Evolutionary conservation across 2,797 vertebrate species (phyloP).

Genomic region (Pseudocheirus occidentalis): DNA sequence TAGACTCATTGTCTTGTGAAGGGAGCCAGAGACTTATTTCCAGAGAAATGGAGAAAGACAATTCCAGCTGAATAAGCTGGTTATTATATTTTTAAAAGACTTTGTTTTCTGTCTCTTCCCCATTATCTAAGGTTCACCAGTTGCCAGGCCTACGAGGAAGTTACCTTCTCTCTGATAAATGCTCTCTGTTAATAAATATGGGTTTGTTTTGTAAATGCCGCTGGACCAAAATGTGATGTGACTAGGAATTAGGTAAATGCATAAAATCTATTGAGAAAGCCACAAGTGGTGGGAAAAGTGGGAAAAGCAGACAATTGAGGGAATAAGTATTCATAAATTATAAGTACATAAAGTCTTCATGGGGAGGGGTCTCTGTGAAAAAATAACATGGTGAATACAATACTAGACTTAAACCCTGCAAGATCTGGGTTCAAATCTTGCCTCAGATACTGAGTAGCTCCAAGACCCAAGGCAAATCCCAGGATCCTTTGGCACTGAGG

Average conservation of each 20-base stretch:
- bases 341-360: neutral
- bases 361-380: neutral
- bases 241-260: constrained; percentile 15
- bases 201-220: neutral
- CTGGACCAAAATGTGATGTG: neutral
- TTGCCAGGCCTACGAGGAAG: neutral
- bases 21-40: neutral
- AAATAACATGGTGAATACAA: neutral
- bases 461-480: neutral
- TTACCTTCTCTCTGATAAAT: neutral
- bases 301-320: neutral
- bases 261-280: neutral
- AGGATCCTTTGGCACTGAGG: neutral
- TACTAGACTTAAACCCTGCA: neutral
- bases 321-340: neutral
- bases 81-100: neutral
- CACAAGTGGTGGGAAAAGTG: constrained; percentile 27
- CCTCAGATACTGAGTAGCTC: neutral
- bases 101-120: neutral
- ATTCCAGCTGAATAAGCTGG: neutral
- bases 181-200: neutral
- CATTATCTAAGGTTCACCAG: neutral
- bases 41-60: neutral
- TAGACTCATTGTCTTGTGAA: neutral
- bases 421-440: neutral